Evolutionary conservation across 2,888 invertebrate genomes (phyloP), one percentile per base, ranked within the genome.

Genomic region (Polyommatus iphigenia): DNA sequence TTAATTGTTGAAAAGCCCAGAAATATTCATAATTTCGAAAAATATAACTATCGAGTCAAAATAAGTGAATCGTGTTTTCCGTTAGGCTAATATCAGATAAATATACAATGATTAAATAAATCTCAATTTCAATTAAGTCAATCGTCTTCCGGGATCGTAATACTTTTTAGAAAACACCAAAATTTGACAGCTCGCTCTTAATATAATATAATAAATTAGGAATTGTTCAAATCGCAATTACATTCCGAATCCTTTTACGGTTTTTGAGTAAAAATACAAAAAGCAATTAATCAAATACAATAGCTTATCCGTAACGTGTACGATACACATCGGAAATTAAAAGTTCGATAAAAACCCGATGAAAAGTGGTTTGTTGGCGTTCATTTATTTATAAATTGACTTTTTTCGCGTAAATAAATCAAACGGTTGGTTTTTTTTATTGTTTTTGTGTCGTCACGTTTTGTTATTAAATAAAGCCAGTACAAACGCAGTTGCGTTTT

Each of bases 311-410:
- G 75, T 50, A 75, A 20, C 75, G 75, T 3, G 54, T 50, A 67
- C 41, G 24, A 75, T 75, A 75, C 54, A 75, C 75, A 75, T 75
- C 75, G 75, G 75, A 75, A 75, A 75, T 75, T 75, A 75, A 75
- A 75, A 54, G 75, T 75, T 75, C 75, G 50, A 75, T 75, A 50
- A 75, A 72, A 75, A 75, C 75, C 46, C 54, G 75, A 75, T 75
- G 75, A 75, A 75, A 75, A 75, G 73, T 73, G 50, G 75, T 50
- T 50, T 50, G 75, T 46, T 41, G 41, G 24, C 50, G 50, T 75
- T 50, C 50, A 50, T 75, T 75, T 75, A 29, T 13, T 75, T 50
- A 54, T 75, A 75, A 75, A 75, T 75, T 75, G 75, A 54, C 54
- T 75, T 75, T 73, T 75, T 75, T 75, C 24, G 73, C 75, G 50